Percentiles rank a stretch among this genome's conserved stretches.
Evolutionary conservation across 2,113 vertebrate genomes (phyloP).

Genomic region (Corythornis cristatus): DNA sequence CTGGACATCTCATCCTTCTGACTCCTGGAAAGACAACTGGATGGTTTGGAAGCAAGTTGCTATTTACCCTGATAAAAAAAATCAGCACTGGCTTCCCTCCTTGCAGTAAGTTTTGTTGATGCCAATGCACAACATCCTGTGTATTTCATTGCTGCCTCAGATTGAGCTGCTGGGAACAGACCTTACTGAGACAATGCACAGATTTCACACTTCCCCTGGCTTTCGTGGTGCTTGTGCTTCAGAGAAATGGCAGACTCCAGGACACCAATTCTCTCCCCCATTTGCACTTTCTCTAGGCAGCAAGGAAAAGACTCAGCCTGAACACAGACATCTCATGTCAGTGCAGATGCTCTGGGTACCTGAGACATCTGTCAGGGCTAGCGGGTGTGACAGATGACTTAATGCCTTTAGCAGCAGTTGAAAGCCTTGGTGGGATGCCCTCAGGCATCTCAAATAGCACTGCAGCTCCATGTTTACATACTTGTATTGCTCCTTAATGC

Average conservation of each 20-base stretch:
- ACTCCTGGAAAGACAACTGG: neutral
- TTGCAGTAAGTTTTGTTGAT: neutral
- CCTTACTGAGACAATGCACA: slow-evolving; percentile 33
- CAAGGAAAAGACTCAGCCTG: neutral
- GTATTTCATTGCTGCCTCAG: neutral
- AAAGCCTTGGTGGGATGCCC: slow-evolving; percentile 1
- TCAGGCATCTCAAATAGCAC: neutral
- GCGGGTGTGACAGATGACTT: slow-evolving; percentile 49
- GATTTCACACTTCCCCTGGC: slow-evolving; percentile 11
- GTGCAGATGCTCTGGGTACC: slow-evolving; percentile 38
- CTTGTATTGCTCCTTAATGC: neutral
- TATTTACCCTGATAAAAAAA: neutral
- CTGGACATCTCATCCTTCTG: neutral
- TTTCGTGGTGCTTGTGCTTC: neutral
- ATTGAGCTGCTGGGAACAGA: neutral
- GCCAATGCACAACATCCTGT: neutral
- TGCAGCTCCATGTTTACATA: neutral
- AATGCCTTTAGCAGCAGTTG: slow-evolving; percentile 25
- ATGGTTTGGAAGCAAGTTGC: neutral
- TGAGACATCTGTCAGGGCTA: slow-evolving; percentile 40
- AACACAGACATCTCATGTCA: slow-evolving; percentile 16
- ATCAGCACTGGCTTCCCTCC: neutral
- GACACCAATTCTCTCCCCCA: neutral
- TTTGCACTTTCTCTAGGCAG: slow-evolving; percentile 14
- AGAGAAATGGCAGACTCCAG: slow-evolving; percentile 15